Conservation (phyloP, 1,140 invertebrate species). For the Aphaenogaster ashmeadi region DNA sequence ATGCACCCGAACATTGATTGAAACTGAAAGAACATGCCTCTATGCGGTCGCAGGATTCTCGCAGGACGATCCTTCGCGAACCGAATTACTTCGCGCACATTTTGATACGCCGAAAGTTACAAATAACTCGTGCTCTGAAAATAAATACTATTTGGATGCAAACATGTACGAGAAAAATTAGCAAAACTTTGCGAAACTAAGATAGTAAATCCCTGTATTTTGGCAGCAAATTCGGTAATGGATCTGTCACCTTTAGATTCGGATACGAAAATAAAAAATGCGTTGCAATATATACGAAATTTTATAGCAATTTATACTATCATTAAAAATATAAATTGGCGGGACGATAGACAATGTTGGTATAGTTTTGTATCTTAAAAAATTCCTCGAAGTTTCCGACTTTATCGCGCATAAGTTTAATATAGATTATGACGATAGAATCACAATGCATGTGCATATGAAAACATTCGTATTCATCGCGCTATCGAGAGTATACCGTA, state of each 20-base stretch:
- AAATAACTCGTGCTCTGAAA: not conserved
- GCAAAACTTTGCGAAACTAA: not conserved
- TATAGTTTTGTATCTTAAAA: not conserved
- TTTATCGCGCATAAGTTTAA: not conserved
- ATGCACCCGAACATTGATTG: slow-evolving; percentile 72
- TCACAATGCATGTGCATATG: not conserved
- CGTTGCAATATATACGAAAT: not conserved
- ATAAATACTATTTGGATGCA: not conserved
- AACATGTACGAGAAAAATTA: not conserved
- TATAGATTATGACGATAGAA: not conserved
- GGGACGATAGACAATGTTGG: not conserved
- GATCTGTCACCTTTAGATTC: not conserved
- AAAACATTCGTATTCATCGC: not conserved
- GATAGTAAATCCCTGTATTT: not conserved
- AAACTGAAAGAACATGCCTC: slow-evolving; percentile 51
- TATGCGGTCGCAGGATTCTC: not conserved
- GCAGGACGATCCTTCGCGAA: not conserved
- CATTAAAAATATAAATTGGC: not conserved
- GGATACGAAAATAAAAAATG: not conserved
- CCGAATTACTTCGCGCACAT: not conserved
- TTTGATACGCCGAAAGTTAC: not conserved
- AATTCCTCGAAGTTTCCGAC: not conserved
- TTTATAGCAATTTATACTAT: not conserved
- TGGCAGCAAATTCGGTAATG: not conserved
- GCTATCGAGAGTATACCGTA: not conserved